These are phyloP conservation scores for Seriola quinqueradiata DNA, from an alignment of 2,113 vertebrate species.

Conservation along the genomic window DNA sequence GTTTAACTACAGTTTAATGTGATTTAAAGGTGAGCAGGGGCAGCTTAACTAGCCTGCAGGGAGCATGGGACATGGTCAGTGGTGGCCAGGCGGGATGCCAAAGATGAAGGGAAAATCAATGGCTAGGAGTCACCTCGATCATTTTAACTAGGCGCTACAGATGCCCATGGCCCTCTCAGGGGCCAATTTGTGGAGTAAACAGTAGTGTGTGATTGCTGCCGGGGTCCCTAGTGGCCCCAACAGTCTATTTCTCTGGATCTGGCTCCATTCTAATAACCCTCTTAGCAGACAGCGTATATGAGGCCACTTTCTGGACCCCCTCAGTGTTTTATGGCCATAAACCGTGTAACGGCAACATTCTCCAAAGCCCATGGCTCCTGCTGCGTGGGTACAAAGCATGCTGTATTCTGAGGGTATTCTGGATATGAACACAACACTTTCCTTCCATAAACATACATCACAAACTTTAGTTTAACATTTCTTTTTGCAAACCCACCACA, in stretches of 20 bases:
- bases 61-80: constrained; percentile 57
- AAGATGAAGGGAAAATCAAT: constrained; percentile 83
- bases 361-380: constrained; percentile 7
- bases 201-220: constrained; percentile 72
- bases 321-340: constrained; percentile 55
- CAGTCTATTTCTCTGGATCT: constrained; percentile 71
- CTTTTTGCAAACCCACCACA: not conserved
- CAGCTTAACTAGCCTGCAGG: constrained; percentile 61
- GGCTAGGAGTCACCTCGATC: constrained; percentile 82
- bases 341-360: constrained; percentile 28
- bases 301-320: constrained; percentile 41
- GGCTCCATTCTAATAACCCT: constrained; percentile 79
- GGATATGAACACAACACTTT: not conserved
- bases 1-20: constrained; percentile 75
- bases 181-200: constrained; percentile 86
- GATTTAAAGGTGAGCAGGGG: constrained; percentile 65
- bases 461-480: constrained; percentile 25
- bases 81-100: constrained; percentile 56
- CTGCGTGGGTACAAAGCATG: constrained; percentile 43
- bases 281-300: constrained; percentile 43
- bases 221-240: constrained; percentile 51
- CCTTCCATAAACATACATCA: constrained; percentile 22
- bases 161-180: constrained; percentile 76
- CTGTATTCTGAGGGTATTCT: constrained; percentile 21
- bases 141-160: constrained; percentile 83